Conservation (phyloP, 2,113 vertebrate species). For the Scortum barcoo region DNA sequence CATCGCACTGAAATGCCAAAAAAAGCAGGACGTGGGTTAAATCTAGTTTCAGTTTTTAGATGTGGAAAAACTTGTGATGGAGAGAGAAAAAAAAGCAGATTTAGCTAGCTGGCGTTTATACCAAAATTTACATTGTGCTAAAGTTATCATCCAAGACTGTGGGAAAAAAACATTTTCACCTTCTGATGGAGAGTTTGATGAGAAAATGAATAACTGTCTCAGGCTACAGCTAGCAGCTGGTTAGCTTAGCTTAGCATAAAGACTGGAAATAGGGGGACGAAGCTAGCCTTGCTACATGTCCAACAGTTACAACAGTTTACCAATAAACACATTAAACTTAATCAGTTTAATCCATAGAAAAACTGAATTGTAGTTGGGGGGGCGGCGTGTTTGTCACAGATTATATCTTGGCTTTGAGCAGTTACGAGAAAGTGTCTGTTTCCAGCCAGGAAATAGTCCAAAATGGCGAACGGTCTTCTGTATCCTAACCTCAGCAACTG, state of each 20-base stretch:
- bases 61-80: not conserved
- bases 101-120: not conserved
- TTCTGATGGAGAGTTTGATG: not conserved
- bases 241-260: conserved; percentile 3
- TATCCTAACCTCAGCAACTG: no score
- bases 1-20: not conserved
- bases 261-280: not conserved
- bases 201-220: not conserved
- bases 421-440: no score
- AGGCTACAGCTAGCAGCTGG: not conserved
- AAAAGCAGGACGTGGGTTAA: not conserved
- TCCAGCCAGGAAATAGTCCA: not conserved
- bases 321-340: not conserved
- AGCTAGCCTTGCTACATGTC: no score
- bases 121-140: not conserved
- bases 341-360: not conserved
- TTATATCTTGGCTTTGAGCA: conserved; percentile 1
- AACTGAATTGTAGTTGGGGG: no score
- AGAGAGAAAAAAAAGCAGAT: no score
- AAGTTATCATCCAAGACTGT: no score
- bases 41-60: not conserved
- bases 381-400: no score
- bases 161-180: not conserved
- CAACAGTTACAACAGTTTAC: not conserved
- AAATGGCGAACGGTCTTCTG: no score